Base-by-base conservation (phyloP, 2,113 vertebrate genomes). In the Motacilla tschutschensis region DNA sequence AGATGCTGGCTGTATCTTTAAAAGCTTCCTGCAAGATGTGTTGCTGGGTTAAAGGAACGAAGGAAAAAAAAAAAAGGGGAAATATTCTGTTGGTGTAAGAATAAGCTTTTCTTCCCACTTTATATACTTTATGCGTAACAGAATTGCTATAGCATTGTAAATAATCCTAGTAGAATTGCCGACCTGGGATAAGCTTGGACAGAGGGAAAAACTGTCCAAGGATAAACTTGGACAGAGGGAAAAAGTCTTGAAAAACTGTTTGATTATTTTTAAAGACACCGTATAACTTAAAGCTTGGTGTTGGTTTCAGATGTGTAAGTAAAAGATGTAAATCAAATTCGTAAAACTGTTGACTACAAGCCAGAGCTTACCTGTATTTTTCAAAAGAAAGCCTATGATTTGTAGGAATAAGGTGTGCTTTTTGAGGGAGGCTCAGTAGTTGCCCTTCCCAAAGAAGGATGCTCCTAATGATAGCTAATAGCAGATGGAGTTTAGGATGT, bases 41-140 rank as follows among this genome's bases (percentile, higher is more conserved):
- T 73, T 74, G 9, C 40, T 35, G 9, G 12, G 13, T 25, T 81
- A 58, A 69, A 51, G 14, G 15, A 67, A 6, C 0, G 0, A n/a
- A 8, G 17, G 1, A 41, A 31, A 38, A 46, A 33, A 12, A 7
- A 25, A 17, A 18, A 1, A 7, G 1, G 9, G 12, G 4, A 28
- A 31, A 13, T 74, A 17, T 4, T 38, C 3, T 6, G 6, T 6
- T 57, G 53, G 12, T 35, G 2, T 66, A 51, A 47, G 13, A 43
- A 62, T 35, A 21, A 77, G 18, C 21, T 55, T 62, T 75, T 77
- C 20, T 69, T 69, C 8, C 3, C 8, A 15, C 4, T 17, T 14
- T 12, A 0, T 24, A 3, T 44, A 17, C 16, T 43, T 59, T 13
- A 25, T n/a, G 16, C 5, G 5, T 40, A 53, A 48, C 12, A 38